Evolutionary conservation across 2,113 vertebrate genomes (phyloP).

Genomic region (mouse (Mus musculus)): GRCm39 chr3:25143001-25143500

Average conservation of each 20-base stretch:
- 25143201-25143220: neutral
- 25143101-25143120: neutral
- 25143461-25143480: neutral
- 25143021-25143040: conserved; percentile 78
- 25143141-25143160: neutral
- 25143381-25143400: neutral
- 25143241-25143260: neutral
- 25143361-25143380: neutral
- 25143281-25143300: neutral
- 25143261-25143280: neutral
- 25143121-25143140: conserved; percentile 6
- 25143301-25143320: neutral
- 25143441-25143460: neutral
- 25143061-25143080: neutral
- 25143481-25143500: neutral
- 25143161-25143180: neutral
- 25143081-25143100: neutral
- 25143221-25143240: neutral
- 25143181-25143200: neutral
- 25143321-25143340: neutral
- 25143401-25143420: neutral
- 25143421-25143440: neutral
- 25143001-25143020: conserved; percentile 73
- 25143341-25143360: neutral
- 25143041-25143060: neutral